phyloP scores from a whole-genome alignment of 2,888 invertebrate species.

The Xestia ashworthii region DNA sequence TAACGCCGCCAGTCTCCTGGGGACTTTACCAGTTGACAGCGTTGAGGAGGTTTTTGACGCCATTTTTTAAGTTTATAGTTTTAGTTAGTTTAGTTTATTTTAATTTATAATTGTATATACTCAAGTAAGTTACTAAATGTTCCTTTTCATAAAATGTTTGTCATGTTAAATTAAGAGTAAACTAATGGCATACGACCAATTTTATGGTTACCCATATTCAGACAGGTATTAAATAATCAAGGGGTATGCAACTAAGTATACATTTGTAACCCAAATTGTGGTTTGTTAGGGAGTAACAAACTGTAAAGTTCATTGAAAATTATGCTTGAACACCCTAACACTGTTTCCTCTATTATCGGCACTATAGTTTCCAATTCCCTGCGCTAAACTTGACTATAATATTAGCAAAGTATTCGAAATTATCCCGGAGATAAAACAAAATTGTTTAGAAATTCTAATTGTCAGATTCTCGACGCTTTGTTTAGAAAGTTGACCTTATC shows the following conservation, averaged over 20 bases:
- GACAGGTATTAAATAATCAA: too few species aligned
- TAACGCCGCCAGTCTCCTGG: too few species aligned
- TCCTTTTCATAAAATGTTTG: constrained; percentile 2
- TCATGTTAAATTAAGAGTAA: neutral
- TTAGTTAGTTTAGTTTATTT: too few species aligned
- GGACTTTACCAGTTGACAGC: too few species aligned
- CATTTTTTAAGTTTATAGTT: too few species aligned
- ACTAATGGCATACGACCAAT: neutral
- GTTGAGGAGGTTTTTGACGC: too few species aligned
- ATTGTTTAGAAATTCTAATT: constrained; percentile 10
- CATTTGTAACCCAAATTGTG: too few species aligned
- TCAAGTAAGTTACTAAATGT: too few species aligned
- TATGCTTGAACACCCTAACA: neutral
- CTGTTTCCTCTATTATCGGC: neutral
- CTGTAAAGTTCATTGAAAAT: neutral
- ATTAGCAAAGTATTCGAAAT: neutral
- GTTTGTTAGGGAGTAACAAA: too few species aligned
- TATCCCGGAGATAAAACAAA: constrained; percentile 1
- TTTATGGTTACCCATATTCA: neutral
- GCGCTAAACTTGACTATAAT: neutral
- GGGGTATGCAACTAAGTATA: too few species aligned
- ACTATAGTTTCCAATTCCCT: neutral
- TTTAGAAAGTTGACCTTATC: neutral
- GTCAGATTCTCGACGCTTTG: neutral
- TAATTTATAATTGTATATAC: too few species aligned